These are phyloP conservation scores for Mellilla xanthometata DNA, from an alignment of 2,888 invertebrate species.

Conservation along the genomic window DNA sequence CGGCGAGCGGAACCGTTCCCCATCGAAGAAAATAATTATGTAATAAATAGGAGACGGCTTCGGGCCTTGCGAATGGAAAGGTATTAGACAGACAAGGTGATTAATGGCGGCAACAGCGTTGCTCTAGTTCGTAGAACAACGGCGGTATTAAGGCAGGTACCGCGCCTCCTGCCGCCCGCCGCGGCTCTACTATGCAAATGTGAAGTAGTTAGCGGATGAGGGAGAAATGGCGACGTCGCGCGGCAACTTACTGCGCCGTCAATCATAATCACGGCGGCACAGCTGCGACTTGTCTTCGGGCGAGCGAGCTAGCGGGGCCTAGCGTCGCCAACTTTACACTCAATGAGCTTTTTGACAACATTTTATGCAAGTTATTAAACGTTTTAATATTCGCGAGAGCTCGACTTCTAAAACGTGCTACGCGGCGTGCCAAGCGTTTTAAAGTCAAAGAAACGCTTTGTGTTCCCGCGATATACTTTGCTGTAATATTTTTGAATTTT, in stretches of 20 bases:
- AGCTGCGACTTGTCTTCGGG: constrained; percentile 43
- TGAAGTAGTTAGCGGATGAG: constrained; percentile 63
- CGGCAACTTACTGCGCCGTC: constrained; percentile 62
- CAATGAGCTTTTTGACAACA: constrained; percentile 16
- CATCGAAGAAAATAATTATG: constrained; percentile 76
- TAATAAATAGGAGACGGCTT: constrained; percentile 72
- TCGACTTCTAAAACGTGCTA: constrained; percentile 21
- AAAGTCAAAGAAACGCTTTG: constrained; percentile 34
- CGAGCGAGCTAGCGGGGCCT: constrained; percentile 1
- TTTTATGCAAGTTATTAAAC: constrained; percentile 20
- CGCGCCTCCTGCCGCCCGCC: constrained; percentile 46
- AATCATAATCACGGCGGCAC: constrained; percentile 58
- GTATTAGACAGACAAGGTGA: constrained; percentile 78
- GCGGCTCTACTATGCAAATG: constrained; percentile 71
- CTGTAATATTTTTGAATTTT: constrained; percentile 60
- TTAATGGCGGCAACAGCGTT: constrained; percentile 68
- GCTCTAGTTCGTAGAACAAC: constrained; percentile 51
- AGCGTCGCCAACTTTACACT: constrained; percentile 10
- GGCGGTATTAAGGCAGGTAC: constrained; percentile 42
- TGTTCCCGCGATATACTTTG: constrained; percentile 46
- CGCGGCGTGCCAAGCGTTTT: constrained; percentile 19
- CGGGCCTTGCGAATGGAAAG: constrained; percentile 72
- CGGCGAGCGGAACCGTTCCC: constrained; percentile 54
- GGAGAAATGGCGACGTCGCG: constrained; percentile 60
- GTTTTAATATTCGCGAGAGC: constrained; percentile 15